Conservation (phyloP, 2,113 vertebrate species). For the Nycticorax nycticorax region DNA sequence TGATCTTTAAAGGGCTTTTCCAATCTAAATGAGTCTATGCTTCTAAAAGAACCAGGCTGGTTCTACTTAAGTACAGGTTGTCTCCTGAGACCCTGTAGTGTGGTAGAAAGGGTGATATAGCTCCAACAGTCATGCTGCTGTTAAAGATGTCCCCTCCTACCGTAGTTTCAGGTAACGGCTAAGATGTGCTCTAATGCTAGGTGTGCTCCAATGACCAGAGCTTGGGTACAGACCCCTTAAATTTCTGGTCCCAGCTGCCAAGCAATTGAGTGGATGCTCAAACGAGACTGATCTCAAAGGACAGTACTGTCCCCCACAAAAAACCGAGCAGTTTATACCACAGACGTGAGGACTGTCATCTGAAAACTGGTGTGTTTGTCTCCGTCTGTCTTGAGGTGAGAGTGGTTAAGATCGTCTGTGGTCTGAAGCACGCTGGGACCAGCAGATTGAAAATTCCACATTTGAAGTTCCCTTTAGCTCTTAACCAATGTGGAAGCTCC, state of each 20-base stretch:
- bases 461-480: not conserved
- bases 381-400: not conserved
- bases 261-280: not conserved
- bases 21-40: too few relatives aligned
- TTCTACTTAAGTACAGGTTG: not conserved
- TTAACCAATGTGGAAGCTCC: not conserved
- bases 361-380: not conserved
- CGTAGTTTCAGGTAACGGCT: not conserved
- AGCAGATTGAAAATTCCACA: not conserved
- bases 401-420: not conserved
- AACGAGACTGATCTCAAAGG: not conserved
- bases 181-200: not conserved
- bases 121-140: not conserved
- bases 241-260: not conserved
- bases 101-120: not conserved
- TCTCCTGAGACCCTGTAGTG: not conserved
- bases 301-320: too few relatives aligned
- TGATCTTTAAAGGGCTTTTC: not conserved
- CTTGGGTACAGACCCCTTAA: not conserved
- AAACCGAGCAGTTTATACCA: not conserved
- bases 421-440: not conserved
- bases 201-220: not conserved
- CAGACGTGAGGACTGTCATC: not conserved
- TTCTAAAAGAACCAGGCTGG: not conserved
- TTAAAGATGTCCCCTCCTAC: not conserved